Evolutionary conservation across 2,888 invertebrate species (phyloP), one percentile per base, ranked within the genome.

Genomic region (Cheilosia variabilis): DNA sequence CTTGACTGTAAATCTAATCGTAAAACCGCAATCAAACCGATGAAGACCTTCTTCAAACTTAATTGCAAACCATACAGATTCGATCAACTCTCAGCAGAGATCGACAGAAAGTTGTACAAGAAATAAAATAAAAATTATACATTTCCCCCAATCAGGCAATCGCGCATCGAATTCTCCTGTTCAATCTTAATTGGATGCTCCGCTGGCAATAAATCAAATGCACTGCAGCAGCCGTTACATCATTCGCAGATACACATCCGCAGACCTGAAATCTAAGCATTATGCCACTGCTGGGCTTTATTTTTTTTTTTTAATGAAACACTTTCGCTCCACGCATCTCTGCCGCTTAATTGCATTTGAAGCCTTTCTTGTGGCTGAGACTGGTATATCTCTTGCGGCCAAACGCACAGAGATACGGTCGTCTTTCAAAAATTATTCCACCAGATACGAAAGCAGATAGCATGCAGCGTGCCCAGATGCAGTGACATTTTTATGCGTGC

Each of bases 101-200:
- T 71, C 62, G 45, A 47, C 22, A 45, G 22, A 62, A 45, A 58
- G 69, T 71, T 27, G 37, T 6, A 31, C 31, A 31, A 31, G 31
- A 72, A 72, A 53, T 52, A 13, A 37, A 37, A 13, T 31, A 37
- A 37, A 37, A 37, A 37, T 13, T 47, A 53, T 47, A 37, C 65
- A 75, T 55, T 75, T 65, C 47, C 62, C 41, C 65, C 52, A 68
- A 68, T 78, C 55, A 53, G 27, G 62, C 65, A 57, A 82, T 77
- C 43, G 27, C 60, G 62, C 57, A 65, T 62, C 45, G 41, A 55
- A 58, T 73, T 73, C 66, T 62, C 45, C 57, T 63, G 63, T 65
- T 69, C 58, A 47, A 45, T 75, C 65, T 79, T 84, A 84, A 84
- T 84, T 84, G 84, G 84, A 75, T 58, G 65, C 79, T 69, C 52